Conservation (phyloP, 2,113 vertebrate genomes). For the Brachionichthys hirsutus region DNA sequence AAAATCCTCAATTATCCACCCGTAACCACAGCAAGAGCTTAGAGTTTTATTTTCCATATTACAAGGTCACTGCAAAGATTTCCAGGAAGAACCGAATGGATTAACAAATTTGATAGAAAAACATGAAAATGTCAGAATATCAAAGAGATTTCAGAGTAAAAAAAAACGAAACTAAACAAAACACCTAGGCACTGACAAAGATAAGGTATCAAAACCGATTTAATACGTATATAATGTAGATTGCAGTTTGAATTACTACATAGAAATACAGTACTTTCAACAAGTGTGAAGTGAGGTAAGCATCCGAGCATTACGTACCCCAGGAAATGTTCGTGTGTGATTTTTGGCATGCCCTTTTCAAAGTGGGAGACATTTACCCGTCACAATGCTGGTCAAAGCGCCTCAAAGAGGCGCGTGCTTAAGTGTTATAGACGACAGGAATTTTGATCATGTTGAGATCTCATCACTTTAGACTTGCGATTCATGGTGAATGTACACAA, state of each 20-base stretch:
- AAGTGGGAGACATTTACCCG: conserved; percentile 8
- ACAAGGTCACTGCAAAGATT: conserved; percentile 67
- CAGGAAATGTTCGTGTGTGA: conserved; percentile 15
- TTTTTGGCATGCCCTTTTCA: not conserved
- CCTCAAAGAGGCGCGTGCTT: conserved; percentile 3
- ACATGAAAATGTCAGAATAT: conserved; percentile 64
- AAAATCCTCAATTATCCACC: not conserved
- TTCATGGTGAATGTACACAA: conserved; percentile 14
- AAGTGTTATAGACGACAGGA: not conserved
- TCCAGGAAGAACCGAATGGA: conserved; percentile 36
- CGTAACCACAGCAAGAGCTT: conserved; percentile 22
- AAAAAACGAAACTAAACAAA: conserved; percentile 30
- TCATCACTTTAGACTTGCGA: not conserved
- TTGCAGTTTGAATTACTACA: conserved; percentile 43
- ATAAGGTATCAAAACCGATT: conserved; percentile 61
- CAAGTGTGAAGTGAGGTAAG: conserved; percentile 65
- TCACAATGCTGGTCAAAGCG: conserved; percentile 31
- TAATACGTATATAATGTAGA: conserved; percentile 18
- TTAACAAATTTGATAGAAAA: conserved; percentile 76
- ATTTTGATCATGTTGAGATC: not conserved
- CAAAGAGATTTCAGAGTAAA: conserved; percentile 64
- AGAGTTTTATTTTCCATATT: conserved; percentile 69
- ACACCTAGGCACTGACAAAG: conserved; percentile 76
- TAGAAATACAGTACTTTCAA: conserved; percentile 68
- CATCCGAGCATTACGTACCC: conserved; percentile 38